Conservation (phyloP, 1,140 invertebrate genomes). For the Polyergus mexicanus region DNA sequence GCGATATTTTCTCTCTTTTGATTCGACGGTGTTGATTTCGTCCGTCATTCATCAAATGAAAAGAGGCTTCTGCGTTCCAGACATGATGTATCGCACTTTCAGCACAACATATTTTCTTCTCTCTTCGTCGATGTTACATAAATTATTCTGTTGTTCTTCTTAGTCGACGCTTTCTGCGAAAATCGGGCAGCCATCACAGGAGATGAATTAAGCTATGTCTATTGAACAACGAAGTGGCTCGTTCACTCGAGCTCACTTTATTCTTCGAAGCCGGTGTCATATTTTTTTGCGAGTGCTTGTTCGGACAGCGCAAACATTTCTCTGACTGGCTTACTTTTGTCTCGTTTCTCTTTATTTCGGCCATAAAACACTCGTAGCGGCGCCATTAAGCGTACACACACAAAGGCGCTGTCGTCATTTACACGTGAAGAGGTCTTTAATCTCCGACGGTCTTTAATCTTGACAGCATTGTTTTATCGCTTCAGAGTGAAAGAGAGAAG, state of each 20-base stretch:
- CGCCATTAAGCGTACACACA: background rate
- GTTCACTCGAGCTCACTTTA: constrained; percentile 7
- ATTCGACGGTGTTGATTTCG: constrained; percentile 38
- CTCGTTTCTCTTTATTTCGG: background rate
- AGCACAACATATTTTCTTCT: constrained; percentile 5
- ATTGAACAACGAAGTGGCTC: background rate
- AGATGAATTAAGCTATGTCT: constrained; percentile 16
- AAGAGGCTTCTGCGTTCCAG: background rate
- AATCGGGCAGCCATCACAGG: background rate
- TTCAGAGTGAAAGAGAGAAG: background rate
- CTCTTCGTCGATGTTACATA: background rate
- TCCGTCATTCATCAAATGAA: background rate
- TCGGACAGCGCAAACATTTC: background rate
- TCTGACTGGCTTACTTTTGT: constrained; percentile 6
- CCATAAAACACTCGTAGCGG: constrained; percentile 8
- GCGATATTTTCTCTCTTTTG: background rate
- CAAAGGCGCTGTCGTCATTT: constrained; percentile 28
- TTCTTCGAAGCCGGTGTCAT: constrained; percentile 8
- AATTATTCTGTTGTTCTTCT: constrained; percentile 37
- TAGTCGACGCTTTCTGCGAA: background rate
- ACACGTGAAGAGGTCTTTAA: constrained; percentile 28
- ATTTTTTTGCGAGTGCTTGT: constrained; percentile 10
- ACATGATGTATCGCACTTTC: background rate
- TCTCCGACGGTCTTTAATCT: constrained; percentile 37
- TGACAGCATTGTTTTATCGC: constrained; percentile 26